Evolutionary conservation across 2,888 invertebrate genomes (phyloP).

Genomic region (Drosophila tanythrix): DNA sequence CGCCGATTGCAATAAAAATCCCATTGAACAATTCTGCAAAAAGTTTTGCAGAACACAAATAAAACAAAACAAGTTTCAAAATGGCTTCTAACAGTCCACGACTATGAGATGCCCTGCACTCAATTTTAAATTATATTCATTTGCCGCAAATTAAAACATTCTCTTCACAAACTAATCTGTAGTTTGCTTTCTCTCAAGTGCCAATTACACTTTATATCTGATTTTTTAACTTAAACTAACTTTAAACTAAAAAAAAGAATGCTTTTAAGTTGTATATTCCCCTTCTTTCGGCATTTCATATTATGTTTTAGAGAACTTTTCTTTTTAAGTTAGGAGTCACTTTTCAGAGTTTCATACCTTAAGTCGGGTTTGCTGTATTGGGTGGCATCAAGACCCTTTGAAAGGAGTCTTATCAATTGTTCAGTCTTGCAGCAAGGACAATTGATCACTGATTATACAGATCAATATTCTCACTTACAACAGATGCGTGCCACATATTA

Average conservation of each 20-base stretch:
- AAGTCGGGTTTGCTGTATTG: no score
- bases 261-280: neutral
- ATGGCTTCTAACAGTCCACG: neutral
- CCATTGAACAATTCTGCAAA: slow-evolving; percentile 56
- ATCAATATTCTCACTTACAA: neutral
- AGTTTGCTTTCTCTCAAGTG: neutral
- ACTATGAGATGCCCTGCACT: slow-evolving; percentile 13
- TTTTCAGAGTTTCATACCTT: neutral
- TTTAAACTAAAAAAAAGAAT: no score
- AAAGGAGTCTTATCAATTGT: neutral
- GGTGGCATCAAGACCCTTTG: neutral
- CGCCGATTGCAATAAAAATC: slow-evolving; percentile 68
- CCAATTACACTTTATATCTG: neutral
- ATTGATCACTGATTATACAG: neutral
- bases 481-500: no score
- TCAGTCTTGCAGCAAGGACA: neutral
- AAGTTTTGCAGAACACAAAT: slow-evolving; percentile 53
- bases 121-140: neutral
- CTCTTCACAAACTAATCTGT: neutral
- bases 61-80: slow-evolving; percentile 9
- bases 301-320: neutral
- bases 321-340: neutral
- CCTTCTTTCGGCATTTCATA: neutral
- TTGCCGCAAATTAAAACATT: neutral
- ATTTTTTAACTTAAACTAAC: no score